Base-by-base conservation (phyloP, 2,888 invertebrate genomes). In the Cryptops parisi region DNA sequence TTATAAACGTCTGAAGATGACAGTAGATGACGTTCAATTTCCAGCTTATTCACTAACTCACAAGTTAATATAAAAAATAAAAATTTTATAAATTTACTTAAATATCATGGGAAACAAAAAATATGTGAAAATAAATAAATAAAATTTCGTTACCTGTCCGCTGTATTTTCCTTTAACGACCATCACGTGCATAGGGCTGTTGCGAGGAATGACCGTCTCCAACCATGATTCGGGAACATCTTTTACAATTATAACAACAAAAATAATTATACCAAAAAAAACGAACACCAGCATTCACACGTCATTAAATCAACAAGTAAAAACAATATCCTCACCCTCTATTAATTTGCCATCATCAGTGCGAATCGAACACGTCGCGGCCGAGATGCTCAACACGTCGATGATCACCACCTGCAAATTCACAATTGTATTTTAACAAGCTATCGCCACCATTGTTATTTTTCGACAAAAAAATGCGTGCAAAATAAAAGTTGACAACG, bases 151-250 rank as follows among this genome's bases (percentile, higher is more conserved):
- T 58, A 69, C 65, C 64, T 68, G 63, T 52, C 67, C 67, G 54
- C 58, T 62, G 53, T 68, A 57, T 57, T 64, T 62, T 6, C 70
- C 70, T 52, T 58, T 57, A 6, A 71, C 65, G n/a, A 72, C 63
- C 61, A 67, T 64, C 21, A 71, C 67, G 60, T 64, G 61, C 9
- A 64, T 59, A 21, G 62, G 58, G 21, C 64, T 64, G 40, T 60
- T 53, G 54, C 64, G 62, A 19, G 72, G 72, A 48, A 72, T 65
- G 1, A 72, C 67, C 15, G 71, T 71, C 59, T 71, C 71, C 46
- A 72, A 53, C 62, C 65, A 65, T 17, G 62, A 60, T 55, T 65
- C 65, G 6, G 62, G 58, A 9, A 70, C 54, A 59, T 64, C 67
- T 67, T n/a, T n/a, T n/a, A n/a, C n/a, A n/a, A n/a, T n/a, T n/a